Evolutionary conservation across 2,113 vertebrate species (phyloP).

Genomic region (Ageneiosus marmoratus): DNA sequence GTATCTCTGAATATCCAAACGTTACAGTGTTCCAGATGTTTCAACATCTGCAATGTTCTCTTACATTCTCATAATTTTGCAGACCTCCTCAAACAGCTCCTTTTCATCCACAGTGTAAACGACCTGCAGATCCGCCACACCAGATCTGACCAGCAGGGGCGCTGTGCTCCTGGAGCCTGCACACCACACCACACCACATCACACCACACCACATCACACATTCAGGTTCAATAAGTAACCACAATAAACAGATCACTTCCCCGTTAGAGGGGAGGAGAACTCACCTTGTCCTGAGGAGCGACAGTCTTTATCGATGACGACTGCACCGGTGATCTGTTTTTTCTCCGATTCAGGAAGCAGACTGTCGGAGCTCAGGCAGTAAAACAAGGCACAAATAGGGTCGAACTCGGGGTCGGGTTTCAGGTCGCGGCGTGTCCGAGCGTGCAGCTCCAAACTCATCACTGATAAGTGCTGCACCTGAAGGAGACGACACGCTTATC

Average conservation of each 20-base stretch:
- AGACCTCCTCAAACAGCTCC: slow-evolving; percentile 88
- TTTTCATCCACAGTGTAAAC: slow-evolving; percentile 89
- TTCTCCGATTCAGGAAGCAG: slow-evolving; percentile 73
- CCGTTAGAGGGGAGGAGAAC: background rate
- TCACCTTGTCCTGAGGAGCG: slow-evolving; percentile 74
- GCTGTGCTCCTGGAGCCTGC: slow-evolving; percentile 79
- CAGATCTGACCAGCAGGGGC: slow-evolving; percentile 91
- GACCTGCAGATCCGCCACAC: slow-evolving; percentile 87
- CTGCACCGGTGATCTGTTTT: slow-evolving; percentile 82
- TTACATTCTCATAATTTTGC: slow-evolving; percentile 87
- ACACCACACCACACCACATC: slow-evolving; percentile 37
- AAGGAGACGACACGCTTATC: background rate
- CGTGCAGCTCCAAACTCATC: slow-evolving; percentile 94
- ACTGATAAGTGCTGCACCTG: slow-evolving; percentile 92
- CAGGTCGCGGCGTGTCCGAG: slow-evolving; percentile 89
- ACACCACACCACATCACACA: slow-evolving; percentile 31
- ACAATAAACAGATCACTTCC: background rate
- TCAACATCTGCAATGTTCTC: slow-evolving; percentile 1
- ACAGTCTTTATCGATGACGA: slow-evolving; percentile 85
- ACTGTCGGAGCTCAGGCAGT: slow-evolving; percentile 88
- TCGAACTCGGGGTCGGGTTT: slow-evolving; percentile 97
- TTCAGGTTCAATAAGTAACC: too few species aligned
- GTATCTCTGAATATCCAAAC: too few species aligned
- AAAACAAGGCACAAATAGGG: slow-evolving; percentile 97
- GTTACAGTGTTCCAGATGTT: too few species aligned